Percentiles rank a stretch among this genome's conserved stretches.
Evolutionary conservation across 2,797 vertebrate genomes (phyloP).

Genomic region (Scarus forsteni): DNA sequence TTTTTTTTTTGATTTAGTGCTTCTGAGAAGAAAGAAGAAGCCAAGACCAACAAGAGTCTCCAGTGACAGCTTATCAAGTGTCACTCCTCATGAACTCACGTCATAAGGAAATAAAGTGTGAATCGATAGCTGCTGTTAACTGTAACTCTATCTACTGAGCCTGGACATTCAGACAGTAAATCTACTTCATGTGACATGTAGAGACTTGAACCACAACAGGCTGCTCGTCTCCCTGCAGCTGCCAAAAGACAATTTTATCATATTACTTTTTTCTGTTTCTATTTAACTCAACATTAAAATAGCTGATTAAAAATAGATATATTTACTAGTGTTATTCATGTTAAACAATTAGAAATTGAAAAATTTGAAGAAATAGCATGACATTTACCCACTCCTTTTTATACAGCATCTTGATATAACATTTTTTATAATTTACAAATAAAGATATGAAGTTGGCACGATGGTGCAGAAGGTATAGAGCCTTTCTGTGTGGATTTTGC

Average conservation of each 20-base stretch:
- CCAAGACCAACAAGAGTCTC: constrained; percentile 42
- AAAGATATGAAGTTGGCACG: too few species aligned
- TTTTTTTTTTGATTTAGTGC: constrained; percentile 22
- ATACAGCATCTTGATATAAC: too few species aligned
- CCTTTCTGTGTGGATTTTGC: too few species aligned
- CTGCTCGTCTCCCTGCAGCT: constrained; percentile 46
- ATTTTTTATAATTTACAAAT: too few species aligned
- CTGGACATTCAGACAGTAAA: constrained; percentile 48
- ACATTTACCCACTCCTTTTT: too few species aligned
- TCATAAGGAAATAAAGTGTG: constrained; percentile 52
- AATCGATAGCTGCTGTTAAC: constrained; percentile 58
- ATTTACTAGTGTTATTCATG: too few species aligned
- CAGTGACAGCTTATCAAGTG: constrained; percentile 39
- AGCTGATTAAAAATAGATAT: too few species aligned
- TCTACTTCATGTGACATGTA: constrained; percentile 32
- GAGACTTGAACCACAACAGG: constrained; percentile 24
- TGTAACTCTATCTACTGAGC: constrained; percentile 56
- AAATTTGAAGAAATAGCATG: too few species aligned
- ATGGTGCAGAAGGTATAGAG: too few species aligned
- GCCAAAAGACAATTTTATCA: constrained; percentile 9
- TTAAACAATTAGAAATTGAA: too few species aligned
- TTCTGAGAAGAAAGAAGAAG: constrained; percentile 30
- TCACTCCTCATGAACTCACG: constrained; percentile 34
- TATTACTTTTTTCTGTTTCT: constrained; percentile 30
- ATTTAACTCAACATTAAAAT: constrained; percentile 23